A percentile compares a stretch with the other conserved stretches of the same genome.
phyloP scores from a whole-genome alignment of 1,140 invertebrate genomes.

The Uloborus diversus region DNA sequence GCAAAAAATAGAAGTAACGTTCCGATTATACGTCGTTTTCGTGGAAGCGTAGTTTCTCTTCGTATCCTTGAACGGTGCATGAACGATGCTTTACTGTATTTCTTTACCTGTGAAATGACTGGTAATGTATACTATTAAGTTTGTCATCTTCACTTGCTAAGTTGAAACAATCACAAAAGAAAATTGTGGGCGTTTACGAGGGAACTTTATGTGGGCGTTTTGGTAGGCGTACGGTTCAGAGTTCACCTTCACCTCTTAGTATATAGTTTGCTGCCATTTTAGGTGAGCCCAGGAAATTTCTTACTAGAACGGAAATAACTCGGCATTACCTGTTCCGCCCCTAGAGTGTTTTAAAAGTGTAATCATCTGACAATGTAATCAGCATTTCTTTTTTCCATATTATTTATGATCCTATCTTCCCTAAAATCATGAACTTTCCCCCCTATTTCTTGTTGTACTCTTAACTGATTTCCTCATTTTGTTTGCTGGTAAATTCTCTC shows the following conservation, averaged over 20 bases:
- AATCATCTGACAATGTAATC: neutral
- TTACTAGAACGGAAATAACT: neutral
- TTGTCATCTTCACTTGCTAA: neutral
- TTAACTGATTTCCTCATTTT: no score
- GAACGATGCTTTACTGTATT: neutral
- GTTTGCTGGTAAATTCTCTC: no score
- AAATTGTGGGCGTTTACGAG: slow-evolving; percentile 19
- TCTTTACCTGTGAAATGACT: neutral
- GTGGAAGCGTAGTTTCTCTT: no score
- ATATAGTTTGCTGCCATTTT: slow-evolving; percentile 3
- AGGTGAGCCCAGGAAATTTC: slow-evolving; percentile 5
- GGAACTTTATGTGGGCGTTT: slow-evolving; percentile 10
- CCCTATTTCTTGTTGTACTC: no score
- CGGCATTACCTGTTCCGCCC: neutral
- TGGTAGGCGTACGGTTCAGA: slow-evolving; percentile 11
- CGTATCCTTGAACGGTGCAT: no score
- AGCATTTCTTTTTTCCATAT: neutral
- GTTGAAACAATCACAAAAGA: neutral
- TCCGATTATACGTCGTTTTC: no score
- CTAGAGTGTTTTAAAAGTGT: neutral
- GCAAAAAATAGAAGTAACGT: no score
- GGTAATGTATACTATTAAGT: neutral
- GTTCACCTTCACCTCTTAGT: slow-evolving; percentile 11
- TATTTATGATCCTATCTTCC: neutral
- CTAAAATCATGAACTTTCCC: no score